Conservation (phyloP, 2,113 vertebrate species). For the Otolemur garnettii region DNA sequence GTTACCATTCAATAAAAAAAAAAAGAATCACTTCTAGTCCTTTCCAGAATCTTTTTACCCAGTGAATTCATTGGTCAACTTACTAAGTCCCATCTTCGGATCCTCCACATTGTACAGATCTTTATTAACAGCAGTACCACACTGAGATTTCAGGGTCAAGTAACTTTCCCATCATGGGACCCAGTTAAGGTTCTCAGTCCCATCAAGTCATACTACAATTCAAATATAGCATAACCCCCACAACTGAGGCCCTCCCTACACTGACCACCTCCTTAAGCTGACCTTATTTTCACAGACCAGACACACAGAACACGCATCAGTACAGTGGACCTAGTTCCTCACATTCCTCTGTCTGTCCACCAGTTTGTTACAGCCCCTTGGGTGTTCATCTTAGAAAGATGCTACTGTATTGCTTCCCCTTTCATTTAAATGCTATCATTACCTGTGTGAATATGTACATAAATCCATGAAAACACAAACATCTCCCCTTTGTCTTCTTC, state of each 20-base stretch:
- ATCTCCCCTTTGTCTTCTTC: neutral
- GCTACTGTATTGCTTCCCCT: neutral
- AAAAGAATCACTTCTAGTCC: neutral
- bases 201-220: constrained; percentile 5
- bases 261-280: too few species aligned
- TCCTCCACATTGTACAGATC: neutral
- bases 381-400: too few species aligned
- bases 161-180: neutral
- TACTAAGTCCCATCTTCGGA: neutral
- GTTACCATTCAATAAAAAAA: too few species aligned
- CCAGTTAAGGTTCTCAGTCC: neutral
- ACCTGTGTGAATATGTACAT: neutral
- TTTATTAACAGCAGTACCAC: neutral
- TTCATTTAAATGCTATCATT: neutral
- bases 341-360: too few species aligned
- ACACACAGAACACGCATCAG: too few species aligned
- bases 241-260: too few species aligned
- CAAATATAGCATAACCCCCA: neutral
- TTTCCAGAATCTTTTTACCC: neutral
- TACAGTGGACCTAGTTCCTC: too few species aligned
- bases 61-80: neutral
- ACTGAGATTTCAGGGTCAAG: neutral
- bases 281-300: too few species aligned
- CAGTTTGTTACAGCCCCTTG: too few species aligned
- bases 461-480: neutral